Evolutionary conservation across 2,113 vertebrate genomes (phyloP).

Genomic region (Nerophis lumbriciformis): DNA sequence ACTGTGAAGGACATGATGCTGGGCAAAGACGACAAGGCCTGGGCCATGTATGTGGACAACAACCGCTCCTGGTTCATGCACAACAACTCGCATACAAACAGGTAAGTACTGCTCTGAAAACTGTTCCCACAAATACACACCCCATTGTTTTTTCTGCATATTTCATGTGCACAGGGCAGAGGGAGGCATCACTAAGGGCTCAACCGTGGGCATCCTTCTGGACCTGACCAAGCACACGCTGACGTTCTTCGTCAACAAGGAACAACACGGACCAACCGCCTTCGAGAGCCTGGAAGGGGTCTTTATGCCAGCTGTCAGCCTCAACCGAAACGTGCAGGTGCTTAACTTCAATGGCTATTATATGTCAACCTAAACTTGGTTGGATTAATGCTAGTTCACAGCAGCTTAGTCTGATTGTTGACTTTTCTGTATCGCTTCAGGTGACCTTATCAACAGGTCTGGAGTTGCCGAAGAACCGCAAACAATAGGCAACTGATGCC

Average conservation of each 20-base stretch:
- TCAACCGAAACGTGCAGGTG: slow-evolving; percentile 97
- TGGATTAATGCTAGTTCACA: too few species aligned
- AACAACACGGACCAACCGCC: slow-evolving; percentile 92
- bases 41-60: slow-evolving; percentile 99
- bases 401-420: background rate
- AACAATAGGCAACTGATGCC: slow-evolving; percentile 48
- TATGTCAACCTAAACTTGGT: too few species aligned
- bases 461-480: slow-evolving; percentile 82
- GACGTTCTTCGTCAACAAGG: slow-evolving; percentile 93
- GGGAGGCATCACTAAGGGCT: slow-evolving; percentile 89
- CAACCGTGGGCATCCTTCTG: slow-evolving; percentile 87
- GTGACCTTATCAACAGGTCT: slow-evolving; percentile 90
- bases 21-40: slow-evolving; percentile 94
- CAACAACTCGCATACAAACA: slow-evolving; percentile 95
- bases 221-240: slow-evolving; percentile 88
- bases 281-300: slow-evolving; percentile 92
- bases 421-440: slow-evolving; percentile 55
- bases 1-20: slow-evolving; percentile 95
- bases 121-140: background rate
- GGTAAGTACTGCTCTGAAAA: slow-evolving; percentile 61
- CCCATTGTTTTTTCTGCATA: background rate
- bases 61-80: slow-evolving; percentile 99
- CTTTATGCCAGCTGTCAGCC: slow-evolving; percentile 94
- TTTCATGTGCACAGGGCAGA: slow-evolving; percentile 77
- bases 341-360: too few species aligned